Percentiles rank a stretch among this genome's conserved stretches.
Conservation (phyloP, 2,797 vertebrate species). For the Aphelocoma californica region DNA sequence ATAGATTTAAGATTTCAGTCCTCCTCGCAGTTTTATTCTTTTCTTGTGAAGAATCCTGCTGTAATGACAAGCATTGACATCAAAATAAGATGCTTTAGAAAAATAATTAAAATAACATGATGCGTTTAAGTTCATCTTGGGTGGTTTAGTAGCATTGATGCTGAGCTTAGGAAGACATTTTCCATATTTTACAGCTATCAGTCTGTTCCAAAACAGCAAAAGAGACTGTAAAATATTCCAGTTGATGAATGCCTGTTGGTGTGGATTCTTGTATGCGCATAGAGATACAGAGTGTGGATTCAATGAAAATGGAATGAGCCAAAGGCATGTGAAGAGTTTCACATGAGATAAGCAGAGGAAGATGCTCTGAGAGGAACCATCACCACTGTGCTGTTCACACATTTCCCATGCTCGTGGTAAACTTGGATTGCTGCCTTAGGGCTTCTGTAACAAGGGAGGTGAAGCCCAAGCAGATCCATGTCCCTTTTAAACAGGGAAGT, state of each 20-base stretch:
- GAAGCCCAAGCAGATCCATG: not conserved
- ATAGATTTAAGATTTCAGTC: constrained; percentile 26
- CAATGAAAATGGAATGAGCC: not conserved
- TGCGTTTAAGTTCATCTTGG: not conserved
- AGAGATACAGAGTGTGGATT: not conserved
- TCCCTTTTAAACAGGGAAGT: not conserved
- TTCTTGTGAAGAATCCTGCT: not conserved
- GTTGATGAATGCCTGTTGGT: not conserved
- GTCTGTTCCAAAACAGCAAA: not conserved
- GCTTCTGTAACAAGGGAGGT: not conserved
- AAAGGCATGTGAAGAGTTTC: fast-evolving
- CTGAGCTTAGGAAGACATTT: not conserved
- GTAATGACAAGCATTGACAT: not conserved
- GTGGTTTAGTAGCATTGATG: constrained; percentile 17
- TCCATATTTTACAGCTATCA: not conserved
- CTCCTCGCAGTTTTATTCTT: not conserved
- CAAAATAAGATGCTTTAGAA: not conserved
- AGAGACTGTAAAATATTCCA: not conserved
- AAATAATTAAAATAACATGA: constrained; percentile 8
- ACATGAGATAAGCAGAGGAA: not conserved
- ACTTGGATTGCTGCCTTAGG: not conserved
- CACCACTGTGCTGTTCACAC: not conserved
- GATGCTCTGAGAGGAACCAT: not conserved
- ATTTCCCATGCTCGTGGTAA: fast-evolving
- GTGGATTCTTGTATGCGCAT: not conserved